Base-by-base conservation (phyloP, 2,113 vertebrate species). In the Chlorodrepanis virens region DNA sequence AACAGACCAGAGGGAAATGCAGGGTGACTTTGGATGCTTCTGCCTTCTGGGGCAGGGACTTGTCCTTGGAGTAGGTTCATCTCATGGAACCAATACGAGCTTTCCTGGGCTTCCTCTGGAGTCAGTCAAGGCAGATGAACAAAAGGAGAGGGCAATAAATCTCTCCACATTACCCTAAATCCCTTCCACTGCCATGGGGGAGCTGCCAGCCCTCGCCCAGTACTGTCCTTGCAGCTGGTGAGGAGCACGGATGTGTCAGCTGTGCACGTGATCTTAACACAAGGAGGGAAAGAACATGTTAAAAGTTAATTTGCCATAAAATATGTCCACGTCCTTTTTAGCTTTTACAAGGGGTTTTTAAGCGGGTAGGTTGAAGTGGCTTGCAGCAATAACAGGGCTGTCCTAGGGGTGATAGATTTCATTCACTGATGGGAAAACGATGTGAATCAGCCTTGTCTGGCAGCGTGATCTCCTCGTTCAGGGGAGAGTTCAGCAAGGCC, bases 271-370 rank as follows among this genome's bases (percentile, higher is more conserved):
- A 75, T 90, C 86, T 89, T 86, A 69, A 92, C 72, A 59, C 37
- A 67, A 75, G 74, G 49, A 90, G 37, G 37, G 53, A 91, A 91
- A 89, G 88, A 91, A 93, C 49, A 91, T 15, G 85, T 92, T 87
- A 72, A 47, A 94, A 93, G 91, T 90, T 94, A 95, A 97, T 97
- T 94, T 95, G 67, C 93, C 78, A 92, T 96, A 96, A 97, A 96
- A 85, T 92, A 93, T 28, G 19, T 85, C 80, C 61, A 72, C 25
- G 27, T 88, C 83, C 52, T 75, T 76, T 84, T 42, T 28, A 28
- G 44, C 87, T 96, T 96, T 95, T 89, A 75, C 87, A 90, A 84
- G 86, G 31, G 19, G 25, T 74, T 96, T 94, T 93, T 95, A 94
- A 79, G 45, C 10, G 77, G 67, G 56, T 42, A 69, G 93, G 74